Base-by-base conservation (phyloP, 2,888 invertebrate species). In the Mallateleia sp. region DNA sequence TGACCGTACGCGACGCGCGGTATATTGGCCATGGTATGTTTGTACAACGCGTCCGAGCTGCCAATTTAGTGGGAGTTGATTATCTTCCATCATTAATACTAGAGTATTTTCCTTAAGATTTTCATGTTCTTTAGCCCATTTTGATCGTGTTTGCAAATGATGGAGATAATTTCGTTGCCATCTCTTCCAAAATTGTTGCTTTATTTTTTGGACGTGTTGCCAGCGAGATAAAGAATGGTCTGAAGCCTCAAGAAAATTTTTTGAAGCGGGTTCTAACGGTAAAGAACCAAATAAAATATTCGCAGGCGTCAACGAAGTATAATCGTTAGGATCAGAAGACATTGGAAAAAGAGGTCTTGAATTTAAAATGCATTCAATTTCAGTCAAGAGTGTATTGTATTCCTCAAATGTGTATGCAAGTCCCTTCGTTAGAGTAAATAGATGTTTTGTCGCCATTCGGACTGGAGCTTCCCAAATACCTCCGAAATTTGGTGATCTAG, bases 291-390 rank as follows among this genome's bases (percentile, higher is more conserved):
- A 22, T 7, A 93, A 83, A 67, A 92, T 91, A 75, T 93, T 93
- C 0, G 89, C 91, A 28, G 93, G 92, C 0, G 92, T 92, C 2
- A 93, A 74, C 0, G 88, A n/a, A n/a, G n/a, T n/a, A n/a, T n/a
- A n/a, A n/a, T n/a, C n/a, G n/a, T n/a, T 28, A 28, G 88, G 75
- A 56, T 75, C 9, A 90, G 56, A 15, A 89, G 91, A 78, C 0
- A 85, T 32, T 6, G 69, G 88, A 56, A 42, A 52, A 0, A 91
- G 54, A 18, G 91, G 91, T 34, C 90, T 32, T 9, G 83, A 77
- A 45, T 77, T 90, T 8, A 91, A 56, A 9, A 89, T 74, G 0
- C 88, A 86, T 58, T 89, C 89, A 11, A 91, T 89, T 71, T 91
- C 89, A 28, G 60, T 67, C 0, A 88, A 15, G 1, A 90, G 32